A percentile compares a stretch with the other conserved stretches of the same genome.
Evolutionary conservation across 2,888 invertebrate species (phyloP).

Genomic region (Tinea pellionella): DNA sequence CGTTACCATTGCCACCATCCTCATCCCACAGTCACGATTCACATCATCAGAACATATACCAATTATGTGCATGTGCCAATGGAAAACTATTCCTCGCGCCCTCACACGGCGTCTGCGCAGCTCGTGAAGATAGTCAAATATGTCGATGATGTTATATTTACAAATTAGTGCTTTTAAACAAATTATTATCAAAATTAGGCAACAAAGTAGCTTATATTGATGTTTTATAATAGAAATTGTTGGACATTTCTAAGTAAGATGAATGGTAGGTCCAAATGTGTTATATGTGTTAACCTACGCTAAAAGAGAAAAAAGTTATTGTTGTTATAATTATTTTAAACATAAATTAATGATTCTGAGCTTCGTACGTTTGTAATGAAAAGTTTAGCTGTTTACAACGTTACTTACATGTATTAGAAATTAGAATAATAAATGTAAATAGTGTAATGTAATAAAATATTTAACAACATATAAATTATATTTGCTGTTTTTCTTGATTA

Average conservation of each 20-base stretch:
- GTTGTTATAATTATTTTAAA: neutral
- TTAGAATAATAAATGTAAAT: neutral
- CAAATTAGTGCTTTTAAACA: neutral
- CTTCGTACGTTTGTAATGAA: conserved; percentile 9
- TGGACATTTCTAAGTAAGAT: neutral
- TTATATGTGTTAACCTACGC: no score
- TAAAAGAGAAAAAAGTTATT: neutral
- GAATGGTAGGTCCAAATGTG: neutral
- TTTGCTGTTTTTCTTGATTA: neutral
- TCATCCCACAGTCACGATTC: conserved; percentile 62
- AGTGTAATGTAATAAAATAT: neutral
- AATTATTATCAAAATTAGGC: neutral
- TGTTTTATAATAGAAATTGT: neutral
- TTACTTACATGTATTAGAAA: neutral
- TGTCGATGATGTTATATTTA: conserved; percentile 50
- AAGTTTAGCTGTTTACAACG: neutral
- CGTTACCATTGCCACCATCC: conserved; percentile 63
- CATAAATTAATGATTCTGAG: conserved; percentile 11
- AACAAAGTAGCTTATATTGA: neutral
- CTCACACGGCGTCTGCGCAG: conserved; percentile 83
- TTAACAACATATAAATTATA: neutral
- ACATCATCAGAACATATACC: conserved; percentile 79
- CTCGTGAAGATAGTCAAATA: conserved; percentile 61
- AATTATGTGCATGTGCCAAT: conserved; percentile 90
- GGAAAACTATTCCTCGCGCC: conserved; percentile 90